Conservation (phyloP, 2,797 vertebrate genomes). For the Sebastes reedi region DNA sequence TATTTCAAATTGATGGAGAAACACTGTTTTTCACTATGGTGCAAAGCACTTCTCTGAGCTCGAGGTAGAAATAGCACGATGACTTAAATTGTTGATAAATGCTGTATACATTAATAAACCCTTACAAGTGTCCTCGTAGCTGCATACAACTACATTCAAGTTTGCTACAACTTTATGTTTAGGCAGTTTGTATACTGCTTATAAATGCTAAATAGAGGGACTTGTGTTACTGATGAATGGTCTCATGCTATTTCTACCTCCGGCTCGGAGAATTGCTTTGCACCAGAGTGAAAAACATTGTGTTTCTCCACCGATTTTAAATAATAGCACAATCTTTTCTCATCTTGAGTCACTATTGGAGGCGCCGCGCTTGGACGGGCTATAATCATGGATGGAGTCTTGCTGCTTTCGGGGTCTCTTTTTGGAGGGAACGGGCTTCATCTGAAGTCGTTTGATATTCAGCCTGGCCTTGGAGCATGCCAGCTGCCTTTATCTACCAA, state of each 20-base stretch:
- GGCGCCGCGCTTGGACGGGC: conserved; percentile 14
- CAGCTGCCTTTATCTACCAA: conserved; percentile 71
- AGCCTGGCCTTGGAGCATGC: conserved; percentile 57
- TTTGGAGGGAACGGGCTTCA: conserved; percentile 28
- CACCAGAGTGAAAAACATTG: conserved; percentile 55
- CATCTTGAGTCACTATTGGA: conserved; percentile 49
- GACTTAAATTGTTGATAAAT: neutral
- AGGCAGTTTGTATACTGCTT: neutral
- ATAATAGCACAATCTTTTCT: conserved; percentile 74
- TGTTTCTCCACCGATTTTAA: conserved; percentile 65
- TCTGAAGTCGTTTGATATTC: conserved; percentile 67
- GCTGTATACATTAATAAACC: neutral
- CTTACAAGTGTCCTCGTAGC: neutral
- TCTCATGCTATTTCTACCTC: conserved; percentile 60
- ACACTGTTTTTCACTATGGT: neutral
- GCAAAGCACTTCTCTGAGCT: neutral
- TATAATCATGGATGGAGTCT: conserved; percentile 62
- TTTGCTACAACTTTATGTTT: neutral
- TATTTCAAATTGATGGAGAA: neutral
- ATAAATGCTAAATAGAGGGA: neutral
- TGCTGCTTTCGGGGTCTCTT: conserved; percentile 52
- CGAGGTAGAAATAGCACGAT: neutral
- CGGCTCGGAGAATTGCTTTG: conserved; percentile 59
- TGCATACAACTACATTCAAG: neutral
- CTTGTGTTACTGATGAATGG: conserved; percentile 38